Percentiles rank a stretch among this genome's conserved stretches.
Evolutionary conservation across 2,797 vertebrate species (phyloP).

Genomic region (Enoplosus armatus): DNA sequence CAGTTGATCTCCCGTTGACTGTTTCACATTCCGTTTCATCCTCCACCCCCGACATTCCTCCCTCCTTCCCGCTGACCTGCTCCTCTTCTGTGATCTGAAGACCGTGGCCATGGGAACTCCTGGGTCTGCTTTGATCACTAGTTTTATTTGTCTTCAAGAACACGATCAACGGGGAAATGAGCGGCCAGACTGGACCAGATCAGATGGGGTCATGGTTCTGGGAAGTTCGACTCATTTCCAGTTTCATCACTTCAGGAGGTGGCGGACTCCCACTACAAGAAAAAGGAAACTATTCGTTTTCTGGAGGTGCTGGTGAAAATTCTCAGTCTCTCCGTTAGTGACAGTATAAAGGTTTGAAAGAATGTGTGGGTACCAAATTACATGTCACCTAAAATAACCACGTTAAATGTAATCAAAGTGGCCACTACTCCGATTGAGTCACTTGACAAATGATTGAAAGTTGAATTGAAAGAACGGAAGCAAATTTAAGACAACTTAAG

Average conservation of each 20-base stretch:
- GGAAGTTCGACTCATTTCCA: conserved; percentile 29
- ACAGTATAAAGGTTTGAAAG: neutral
- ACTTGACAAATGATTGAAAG: conserved; percentile 56
- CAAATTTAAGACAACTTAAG: neutral
- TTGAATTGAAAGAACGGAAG: conserved; percentile 25
- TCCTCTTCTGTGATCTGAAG: conserved; percentile 65
- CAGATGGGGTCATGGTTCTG: neutral
- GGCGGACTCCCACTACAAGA: neutral
- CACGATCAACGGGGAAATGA: conserved; percentile 39
- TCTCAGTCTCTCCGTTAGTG: neutral
- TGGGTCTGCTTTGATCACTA: conserved; percentile 63
- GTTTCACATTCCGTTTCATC: conserved; percentile 80
- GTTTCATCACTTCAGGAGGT: conserved; percentile 36
- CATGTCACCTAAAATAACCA: conserved; percentile 22
- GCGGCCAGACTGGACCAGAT: neutral
- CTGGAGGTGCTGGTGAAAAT: neutral
- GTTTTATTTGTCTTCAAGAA: conserved; percentile 64
- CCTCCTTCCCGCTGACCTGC: conserved; percentile 50
- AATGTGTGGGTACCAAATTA: conserved; percentile 7
- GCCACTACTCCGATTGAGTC: neutral
- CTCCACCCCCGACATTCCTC: conserved; percentile 38
- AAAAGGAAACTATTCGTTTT: conserved; percentile 18
- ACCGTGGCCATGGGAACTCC: conserved; percentile 55
- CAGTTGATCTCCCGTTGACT: conserved; percentile 73
- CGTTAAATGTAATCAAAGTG: conserved; percentile 24